phyloP scores from a whole-genome alignment of 2,113 vertebrate genomes.

The Grantiella picta region DNA sequence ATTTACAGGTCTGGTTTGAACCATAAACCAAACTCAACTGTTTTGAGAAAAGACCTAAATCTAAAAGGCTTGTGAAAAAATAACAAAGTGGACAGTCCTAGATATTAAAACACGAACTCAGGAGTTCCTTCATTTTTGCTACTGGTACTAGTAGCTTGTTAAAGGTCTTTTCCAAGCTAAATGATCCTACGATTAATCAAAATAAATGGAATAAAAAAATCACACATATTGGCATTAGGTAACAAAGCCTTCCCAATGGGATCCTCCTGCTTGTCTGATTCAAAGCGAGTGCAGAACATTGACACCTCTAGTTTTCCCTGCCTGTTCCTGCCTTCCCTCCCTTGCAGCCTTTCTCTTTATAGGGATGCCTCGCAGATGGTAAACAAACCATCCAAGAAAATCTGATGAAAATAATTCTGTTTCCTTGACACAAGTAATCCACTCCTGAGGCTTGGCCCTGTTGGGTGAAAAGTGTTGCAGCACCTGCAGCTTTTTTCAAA shows the following conservation, averaged over 20 bases:
- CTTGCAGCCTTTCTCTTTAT: not conserved
- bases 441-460: not conserved
- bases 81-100: not conserved
- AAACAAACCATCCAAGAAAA: not conserved
- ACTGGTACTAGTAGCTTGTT: not conserved
- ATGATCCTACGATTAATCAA: not conserved
- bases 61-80: not conserved
- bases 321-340: not conserved
- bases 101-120: not conserved
- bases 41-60: not conserved
- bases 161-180: not conserved
- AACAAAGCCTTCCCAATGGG: not conserved
- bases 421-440: not conserved
- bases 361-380: not conserved
- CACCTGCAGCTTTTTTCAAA: slow-evolving; percentile 21
- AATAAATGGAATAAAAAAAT: not conserved
- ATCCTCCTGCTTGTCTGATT: not conserved
- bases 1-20: slow-evolving; percentile 42
- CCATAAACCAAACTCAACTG: not conserved
- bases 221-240: not conserved
- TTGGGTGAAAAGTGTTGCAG: slow-evolving; percentile 49
- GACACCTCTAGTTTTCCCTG: not conserved
- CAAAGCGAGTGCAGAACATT: fast-evolving
- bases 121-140: not conserved
- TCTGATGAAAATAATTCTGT: not conserved